Conservation (phyloP, 2,113 vertebrate genomes). For the Eretmochelys imbricata region DNA sequence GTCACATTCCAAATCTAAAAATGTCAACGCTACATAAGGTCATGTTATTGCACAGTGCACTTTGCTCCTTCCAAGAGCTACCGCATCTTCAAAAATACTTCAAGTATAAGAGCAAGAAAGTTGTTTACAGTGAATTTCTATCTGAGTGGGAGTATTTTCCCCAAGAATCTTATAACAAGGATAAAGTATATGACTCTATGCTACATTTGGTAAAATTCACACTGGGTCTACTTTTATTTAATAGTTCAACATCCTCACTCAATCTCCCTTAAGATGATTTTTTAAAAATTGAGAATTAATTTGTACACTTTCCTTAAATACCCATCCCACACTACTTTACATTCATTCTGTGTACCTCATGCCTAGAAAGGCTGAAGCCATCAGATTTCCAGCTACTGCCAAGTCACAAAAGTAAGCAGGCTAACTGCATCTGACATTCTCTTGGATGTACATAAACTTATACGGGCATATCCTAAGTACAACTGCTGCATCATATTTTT, state of each 20-base stretch:
- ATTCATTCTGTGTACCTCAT: constrained; percentile 50
- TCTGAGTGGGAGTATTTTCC: constrained; percentile 67
- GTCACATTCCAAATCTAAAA: constrained; percentile 74
- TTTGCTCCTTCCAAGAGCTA: constrained; percentile 58
- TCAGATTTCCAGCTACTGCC: constrained; percentile 56
- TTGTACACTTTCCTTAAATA: constrained; percentile 63
- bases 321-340: constrained; percentile 39
- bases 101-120: constrained; percentile 46
- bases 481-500: neutral
- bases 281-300: constrained; percentile 52
- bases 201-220: constrained; percentile 12
- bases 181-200: constrained; percentile 33
- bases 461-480: neutral
- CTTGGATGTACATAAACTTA: constrained; percentile 34
- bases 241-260: constrained; percentile 51
- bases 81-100: constrained; percentile 61
- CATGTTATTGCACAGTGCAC: constrained; percentile 39
- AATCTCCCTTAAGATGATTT: constrained; percentile 53
- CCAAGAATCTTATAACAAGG: constrained; percentile 52
- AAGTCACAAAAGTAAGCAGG: constrained; percentile 15
- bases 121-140: constrained; percentile 56
- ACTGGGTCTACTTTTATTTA: constrained; percentile 20
- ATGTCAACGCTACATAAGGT: constrained; percentile 59
- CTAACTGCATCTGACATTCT: constrained; percentile 32
- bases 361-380: constrained; percentile 52